Evolutionary conservation across 92 coral and sea anemone genomes (phyloP), one percentile per base, ranked within the genome.

Genomic region (Porites rus): DNA sequence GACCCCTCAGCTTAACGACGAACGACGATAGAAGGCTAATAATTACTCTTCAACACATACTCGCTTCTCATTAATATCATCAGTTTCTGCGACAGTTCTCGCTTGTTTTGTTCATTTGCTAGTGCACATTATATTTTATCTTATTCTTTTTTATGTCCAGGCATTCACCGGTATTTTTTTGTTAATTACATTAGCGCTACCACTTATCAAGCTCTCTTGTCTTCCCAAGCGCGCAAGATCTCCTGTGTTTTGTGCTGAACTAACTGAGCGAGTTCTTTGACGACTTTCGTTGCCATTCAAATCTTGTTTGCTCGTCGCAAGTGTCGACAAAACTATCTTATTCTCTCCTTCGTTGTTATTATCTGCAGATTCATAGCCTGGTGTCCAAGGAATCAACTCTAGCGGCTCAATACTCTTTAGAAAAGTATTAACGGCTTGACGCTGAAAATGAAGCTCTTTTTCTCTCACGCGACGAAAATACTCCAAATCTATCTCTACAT

Each of bases 371-470:
- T 74, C 64, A 38, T 20, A 51, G 4, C 80, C 94, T 2, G 98
- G 94, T 9, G 91, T 88, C 98, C 98, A 93, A 0, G 94, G 94
- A 46, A 92, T 92, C 14, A 94, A 90, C 51, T 90, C 92, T 18
- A 94, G 86, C 54, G 92, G 93, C 56, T 93, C 93, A 13, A 94
- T 86, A 31, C 89, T 87, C 31, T 93, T 86, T 8, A 94, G 28
- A 82, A 94, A 96, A 16, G 75, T 85, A 58, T 72, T 88, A 25
- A 96, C 95, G 58, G 94, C 93, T 50, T 83, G 90, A 12, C 78
- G 86, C 69, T 96, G 98, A 53, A 74, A 81, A 65, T 74, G 54
- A 3, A 93, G 72, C 81, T 96, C 98, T 78, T 61, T 86, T 74
- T 84, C 92, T 76, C 98, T 90, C 8, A 78, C 51, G 10, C 85